Conservation (phyloP, 1,140 invertebrate genomes). For the Sarcophaga peregrina region DNA sequence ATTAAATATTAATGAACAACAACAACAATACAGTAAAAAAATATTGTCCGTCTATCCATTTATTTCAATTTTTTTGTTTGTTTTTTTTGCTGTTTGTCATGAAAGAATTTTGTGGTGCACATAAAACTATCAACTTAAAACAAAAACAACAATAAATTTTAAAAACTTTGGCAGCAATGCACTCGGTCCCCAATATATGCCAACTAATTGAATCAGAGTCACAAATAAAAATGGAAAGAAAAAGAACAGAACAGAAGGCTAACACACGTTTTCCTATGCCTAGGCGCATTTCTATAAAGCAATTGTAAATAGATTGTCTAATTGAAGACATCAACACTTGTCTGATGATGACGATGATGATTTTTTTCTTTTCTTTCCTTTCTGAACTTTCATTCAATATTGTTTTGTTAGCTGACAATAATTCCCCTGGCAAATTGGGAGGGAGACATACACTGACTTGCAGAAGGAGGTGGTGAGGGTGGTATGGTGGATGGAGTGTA, state of each 20-base stretch:
- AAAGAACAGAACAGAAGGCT: not conserved
- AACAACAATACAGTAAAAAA: not conserved
- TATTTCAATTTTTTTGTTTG: not conserved
- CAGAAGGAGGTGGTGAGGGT: too few relatives aligned
- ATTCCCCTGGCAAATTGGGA: not conserved
- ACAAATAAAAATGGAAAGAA: not conserved
- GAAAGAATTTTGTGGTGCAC: conserved; percentile 28
- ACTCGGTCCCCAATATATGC: not conserved
- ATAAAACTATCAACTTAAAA: conserved; percentile 39
- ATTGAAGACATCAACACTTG: conserved; percentile 44
- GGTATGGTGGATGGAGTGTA: too few relatives aligned
- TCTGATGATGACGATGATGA: not conserved
- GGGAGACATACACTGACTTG: conserved; percentile 22
- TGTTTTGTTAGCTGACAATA: conserved; percentile 32
- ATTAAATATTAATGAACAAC: conserved; percentile 36
- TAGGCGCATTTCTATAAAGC: not conserved
- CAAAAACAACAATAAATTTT: conserved; percentile 16
- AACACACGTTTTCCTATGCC: not conserved
- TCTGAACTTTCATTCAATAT: not conserved
- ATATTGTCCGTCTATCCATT: not conserved
- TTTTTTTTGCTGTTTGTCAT: conserved; percentile 28
- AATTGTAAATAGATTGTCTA: conserved; percentile 30
- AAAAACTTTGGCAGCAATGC: conserved; percentile 21
- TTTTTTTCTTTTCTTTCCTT: not conserved
- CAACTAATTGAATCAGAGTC: conserved; percentile 38